Conservation (phyloP, 1,140 invertebrate species). For the Homalodisca vitripennis region DNA sequence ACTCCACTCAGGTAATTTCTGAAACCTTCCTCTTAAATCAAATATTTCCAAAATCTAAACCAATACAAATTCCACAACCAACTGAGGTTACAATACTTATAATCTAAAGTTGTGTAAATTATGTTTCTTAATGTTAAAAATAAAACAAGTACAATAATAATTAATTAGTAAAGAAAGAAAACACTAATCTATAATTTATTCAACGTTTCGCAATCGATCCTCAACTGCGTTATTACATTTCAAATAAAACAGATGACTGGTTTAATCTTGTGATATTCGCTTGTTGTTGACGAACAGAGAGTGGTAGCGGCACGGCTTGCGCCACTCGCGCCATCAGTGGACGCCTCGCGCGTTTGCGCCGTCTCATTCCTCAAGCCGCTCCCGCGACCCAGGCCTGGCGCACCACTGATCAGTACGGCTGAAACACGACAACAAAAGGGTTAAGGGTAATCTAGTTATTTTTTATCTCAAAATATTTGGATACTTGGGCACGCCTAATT, state of each 20-base stretch:
- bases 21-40: too few relatives aligned
- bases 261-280: background rate
- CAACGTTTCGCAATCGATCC: slow-evolving; percentile 4
- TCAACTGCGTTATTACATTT: slow-evolving; percentile 16
- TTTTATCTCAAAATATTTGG: background rate
- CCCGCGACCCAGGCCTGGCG: slow-evolving; percentile 7
- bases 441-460: background rate
- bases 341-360: slow-evolving; percentile 8
- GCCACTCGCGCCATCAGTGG: background rate
- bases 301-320: background rate
- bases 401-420: slow-evolving; percentile 21
- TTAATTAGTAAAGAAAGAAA: slow-evolving; percentile 16
- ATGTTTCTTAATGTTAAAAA: too few relatives aligned
- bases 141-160: background rate
- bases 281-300: background rate
- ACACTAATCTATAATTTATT: slow-evolving; percentile 21
- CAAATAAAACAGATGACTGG: slow-evolving; percentile 12
- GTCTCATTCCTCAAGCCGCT: slow-evolving; percentile 22
- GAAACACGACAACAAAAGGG: background rate
- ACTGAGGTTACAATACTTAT: too few relatives aligned
- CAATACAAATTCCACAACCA: too few relatives aligned
- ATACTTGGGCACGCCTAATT: background rate
- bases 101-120: too few relatives aligned
- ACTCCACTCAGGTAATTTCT: too few relatives aligned
- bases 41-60: too few relatives aligned